These are phyloP conservation scores for Heliconius hermathena DNA, from an alignment of 1,140 invertebrate species.

Conservation along the genomic window DNA sequence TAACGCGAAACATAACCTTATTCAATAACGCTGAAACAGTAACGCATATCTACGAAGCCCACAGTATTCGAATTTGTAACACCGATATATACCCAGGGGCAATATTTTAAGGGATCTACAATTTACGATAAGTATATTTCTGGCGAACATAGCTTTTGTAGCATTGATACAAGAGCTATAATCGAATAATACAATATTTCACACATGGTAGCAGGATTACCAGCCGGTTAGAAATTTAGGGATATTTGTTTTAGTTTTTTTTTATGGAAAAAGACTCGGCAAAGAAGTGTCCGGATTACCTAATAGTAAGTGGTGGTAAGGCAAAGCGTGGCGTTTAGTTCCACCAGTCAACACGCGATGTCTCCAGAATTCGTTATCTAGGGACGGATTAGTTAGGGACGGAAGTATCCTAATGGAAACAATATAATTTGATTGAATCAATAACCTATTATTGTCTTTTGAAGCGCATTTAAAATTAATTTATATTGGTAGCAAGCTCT, in stretches of 20 bases:
- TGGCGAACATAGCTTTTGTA: neutral
- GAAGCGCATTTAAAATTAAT: too few species aligned
- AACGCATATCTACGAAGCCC: neutral
- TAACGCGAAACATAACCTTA: neutral
- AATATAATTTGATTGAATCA: too few species aligned
- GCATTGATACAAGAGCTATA: neutral
- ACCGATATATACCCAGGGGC: neutral
- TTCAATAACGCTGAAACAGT: neutral
- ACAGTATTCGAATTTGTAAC: neutral
- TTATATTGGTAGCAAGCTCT: too few species aligned
- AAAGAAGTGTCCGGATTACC: neutral
- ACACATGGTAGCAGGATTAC: neutral
- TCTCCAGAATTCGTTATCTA: too few species aligned
- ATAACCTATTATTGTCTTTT: too few species aligned
- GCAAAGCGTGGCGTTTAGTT: too few species aligned
- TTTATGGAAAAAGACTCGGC: neutral
- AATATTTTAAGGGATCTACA: constrained; percentile 14
- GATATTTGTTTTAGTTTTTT: neutral
- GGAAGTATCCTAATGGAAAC: too few species aligned
- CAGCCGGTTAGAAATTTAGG: neutral
- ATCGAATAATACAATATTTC: neutral
- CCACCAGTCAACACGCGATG: too few species aligned
- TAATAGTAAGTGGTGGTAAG: too few species aligned
- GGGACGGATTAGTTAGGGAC: too few species aligned
- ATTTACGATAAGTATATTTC: neutral